These are phyloP conservation scores for Macropus fuliginosus DNA, from an alignment of 2,797 vertebrate genomes.

Conservation along the genomic window DNA sequence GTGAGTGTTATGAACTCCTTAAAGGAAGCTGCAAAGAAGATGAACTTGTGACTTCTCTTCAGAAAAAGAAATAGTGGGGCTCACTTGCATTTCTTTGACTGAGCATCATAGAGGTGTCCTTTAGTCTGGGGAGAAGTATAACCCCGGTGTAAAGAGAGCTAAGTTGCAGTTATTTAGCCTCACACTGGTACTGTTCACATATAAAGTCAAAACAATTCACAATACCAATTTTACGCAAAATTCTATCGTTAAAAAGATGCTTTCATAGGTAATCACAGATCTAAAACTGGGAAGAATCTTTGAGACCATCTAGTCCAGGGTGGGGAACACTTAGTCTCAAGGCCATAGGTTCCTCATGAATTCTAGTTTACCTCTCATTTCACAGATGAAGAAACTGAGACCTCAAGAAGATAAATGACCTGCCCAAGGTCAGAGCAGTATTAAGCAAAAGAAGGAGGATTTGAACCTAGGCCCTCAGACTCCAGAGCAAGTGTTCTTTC, in stretches of 20 bases:
- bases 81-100: conserved; percentile 28
- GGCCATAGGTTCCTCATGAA: no score
- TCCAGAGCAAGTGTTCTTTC: background rate
- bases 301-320: background rate
- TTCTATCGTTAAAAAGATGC: background rate
- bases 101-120: background rate
- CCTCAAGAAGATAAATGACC: background rate
- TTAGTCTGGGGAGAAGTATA: background rate
- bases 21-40: conserved; percentile 45
- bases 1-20: conserved; percentile 10
- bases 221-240: background rate
- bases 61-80: rapidly evolving
- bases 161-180: background rate
- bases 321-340: no score
- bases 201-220: background rate
- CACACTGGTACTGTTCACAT: background rate
- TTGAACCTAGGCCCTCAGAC: background rate
- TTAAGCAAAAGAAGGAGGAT: background rate
- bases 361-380: background rate
- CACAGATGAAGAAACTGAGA: background rate
- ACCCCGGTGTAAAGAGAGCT: background rate
- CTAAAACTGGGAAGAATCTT: background rate
- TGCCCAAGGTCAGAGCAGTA: background rate
- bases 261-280: background rate
- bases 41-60: background rate